Evolutionary conservation across 2,113 vertebrate species (phyloP).

Genomic region (Hyperopisus bebe): DNA sequence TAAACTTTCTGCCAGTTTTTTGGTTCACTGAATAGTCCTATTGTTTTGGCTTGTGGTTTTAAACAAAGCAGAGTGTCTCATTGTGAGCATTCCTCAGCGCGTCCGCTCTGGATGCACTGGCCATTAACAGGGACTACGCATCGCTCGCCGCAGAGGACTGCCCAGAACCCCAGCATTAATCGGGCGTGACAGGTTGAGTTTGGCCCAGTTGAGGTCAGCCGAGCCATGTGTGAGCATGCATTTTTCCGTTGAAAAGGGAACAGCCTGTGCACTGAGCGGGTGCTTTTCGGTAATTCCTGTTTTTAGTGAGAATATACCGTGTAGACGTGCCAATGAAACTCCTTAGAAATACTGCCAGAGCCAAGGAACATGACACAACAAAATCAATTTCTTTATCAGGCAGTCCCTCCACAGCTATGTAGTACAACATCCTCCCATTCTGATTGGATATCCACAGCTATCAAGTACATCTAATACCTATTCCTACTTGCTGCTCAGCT

Average conservation of each 20-base stretch:
- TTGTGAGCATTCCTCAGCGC: not conserved
- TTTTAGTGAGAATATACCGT: not conserved
- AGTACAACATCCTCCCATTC: not conserved
- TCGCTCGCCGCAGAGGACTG: not conserved
- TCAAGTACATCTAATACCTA: not conserved
- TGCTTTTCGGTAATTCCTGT: not conserved
- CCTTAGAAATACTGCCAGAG: not conserved
- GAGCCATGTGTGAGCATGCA: not conserved
- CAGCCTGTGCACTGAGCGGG: constrained; percentile 5
- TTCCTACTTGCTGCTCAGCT: not conserved
- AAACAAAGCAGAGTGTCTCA: constrained; percentile 8
- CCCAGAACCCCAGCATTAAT: constrained; percentile 13
- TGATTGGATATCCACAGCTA: not conserved
- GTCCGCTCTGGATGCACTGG: not conserved
- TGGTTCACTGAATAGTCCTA: not conserved
- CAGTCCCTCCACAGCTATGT: not conserved
- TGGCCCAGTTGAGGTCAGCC: not conserved
- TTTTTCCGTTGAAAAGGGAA: not conserved
- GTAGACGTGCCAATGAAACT: not conserved
- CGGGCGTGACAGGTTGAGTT: constrained; percentile 8
- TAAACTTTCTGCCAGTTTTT: not conserved
- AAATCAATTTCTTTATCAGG: not conserved
- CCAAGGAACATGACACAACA: not conserved
- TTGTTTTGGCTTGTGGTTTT: constrained; percentile 12
- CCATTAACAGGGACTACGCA: not conserved